Percentiles rank a stretch among this genome's conserved stretches.
Evolutionary conservation across 2,888 invertebrate species (phyloP).

Genomic region (Pycnomerus fuliginosus): DNA sequence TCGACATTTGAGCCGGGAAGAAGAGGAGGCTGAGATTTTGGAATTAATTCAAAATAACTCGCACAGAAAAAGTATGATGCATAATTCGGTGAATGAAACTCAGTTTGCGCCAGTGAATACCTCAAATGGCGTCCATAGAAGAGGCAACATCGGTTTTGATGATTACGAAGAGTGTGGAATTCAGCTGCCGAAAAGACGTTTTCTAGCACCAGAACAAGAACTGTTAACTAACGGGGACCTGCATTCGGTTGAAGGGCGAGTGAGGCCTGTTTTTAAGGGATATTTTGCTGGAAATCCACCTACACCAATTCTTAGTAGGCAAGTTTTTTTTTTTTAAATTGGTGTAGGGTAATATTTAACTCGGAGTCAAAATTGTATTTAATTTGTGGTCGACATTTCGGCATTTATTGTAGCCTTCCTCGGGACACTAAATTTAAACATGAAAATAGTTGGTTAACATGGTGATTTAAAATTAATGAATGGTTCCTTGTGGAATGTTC

Average conservation of each 20-base stretch:
- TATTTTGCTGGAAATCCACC: slow-evolving; percentile 50
- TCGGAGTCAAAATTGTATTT: too few species aligned
- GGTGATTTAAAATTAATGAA: too few species aligned
- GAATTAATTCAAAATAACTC: slow-evolving; percentile 42
- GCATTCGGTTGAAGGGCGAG: slow-evolving; percentile 27
- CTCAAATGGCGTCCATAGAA: slow-evolving; percentile 26
- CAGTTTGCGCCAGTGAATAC: too few species aligned
- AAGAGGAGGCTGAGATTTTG: slow-evolving; percentile 50
- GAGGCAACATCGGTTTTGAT: slow-evolving; percentile 40
- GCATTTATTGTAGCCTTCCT: too few species aligned
- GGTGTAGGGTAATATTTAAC: too few species aligned
- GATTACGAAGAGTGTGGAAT: slow-evolving; percentile 47
- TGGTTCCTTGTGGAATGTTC: too few species aligned
- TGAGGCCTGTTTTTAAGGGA: slow-evolving; percentile 43
- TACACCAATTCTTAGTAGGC: slow-evolving; percentile 45
- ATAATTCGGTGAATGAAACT: too few species aligned
- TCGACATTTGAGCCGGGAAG: slow-evolving; percentile 49
- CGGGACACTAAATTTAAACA: too few species aligned
- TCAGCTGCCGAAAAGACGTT: slow-evolving; percentile 47
- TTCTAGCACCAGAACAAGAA: slow-evolving; percentile 37
- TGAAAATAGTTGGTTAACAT: too few species aligned
- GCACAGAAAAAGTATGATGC: too few species aligned
- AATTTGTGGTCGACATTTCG: too few species aligned
- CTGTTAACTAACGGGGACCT: slow-evolving; percentile 29
- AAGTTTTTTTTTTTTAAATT: too few species aligned